A percentile compares a stretch with the other conserved stretches of the same genome.
These are phyloP conservation scores for Aulostomus chinensis DNA, from an alignment of 2,797 vertebrate species.

Conservation along the genomic window DNA sequence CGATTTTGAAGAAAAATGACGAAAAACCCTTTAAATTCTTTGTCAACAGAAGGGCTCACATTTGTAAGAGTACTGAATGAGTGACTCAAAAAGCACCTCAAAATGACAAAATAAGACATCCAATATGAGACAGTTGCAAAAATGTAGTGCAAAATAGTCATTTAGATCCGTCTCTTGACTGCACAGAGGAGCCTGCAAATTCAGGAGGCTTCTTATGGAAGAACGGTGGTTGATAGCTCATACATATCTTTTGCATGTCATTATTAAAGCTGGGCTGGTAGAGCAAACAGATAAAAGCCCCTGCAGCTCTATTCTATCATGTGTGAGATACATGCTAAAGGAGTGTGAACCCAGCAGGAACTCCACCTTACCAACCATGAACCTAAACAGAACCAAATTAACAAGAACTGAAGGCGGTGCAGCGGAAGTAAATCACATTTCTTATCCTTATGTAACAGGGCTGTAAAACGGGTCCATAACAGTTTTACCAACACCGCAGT, in stretches of 20 bases:
- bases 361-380: conserved; percentile 62
- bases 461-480: conserved; percentile 44
- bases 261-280: conserved; percentile 60
- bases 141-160: no score
- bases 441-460: conserved; percentile 38
- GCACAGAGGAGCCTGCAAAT: background rate
- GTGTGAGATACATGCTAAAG: conserved; percentile 63
- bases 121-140: no score
- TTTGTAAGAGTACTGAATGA: no score
- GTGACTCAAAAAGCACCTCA: no score
- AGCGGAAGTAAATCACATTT: conserved; percentile 37
- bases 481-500: conserved; percentile 51
- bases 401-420: conserved; percentile 22
- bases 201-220: background rate
- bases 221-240: conserved; percentile 57
- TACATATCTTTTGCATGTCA: conserved; percentile 72
- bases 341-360: conserved; percentile 62
- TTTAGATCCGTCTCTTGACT: background rate
- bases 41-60: no score
- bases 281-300: conserved; percentile 69
- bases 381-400: conserved; percentile 21
- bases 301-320: conserved; percentile 67
- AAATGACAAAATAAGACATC: no score
- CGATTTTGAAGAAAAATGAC: no score
- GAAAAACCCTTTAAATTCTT: no score